Percentiles rank a stretch among this genome's conserved stretches.
phyloP scores from a whole-genome alignment of 2,888 invertebrate species.

The Labia minor region DNA sequence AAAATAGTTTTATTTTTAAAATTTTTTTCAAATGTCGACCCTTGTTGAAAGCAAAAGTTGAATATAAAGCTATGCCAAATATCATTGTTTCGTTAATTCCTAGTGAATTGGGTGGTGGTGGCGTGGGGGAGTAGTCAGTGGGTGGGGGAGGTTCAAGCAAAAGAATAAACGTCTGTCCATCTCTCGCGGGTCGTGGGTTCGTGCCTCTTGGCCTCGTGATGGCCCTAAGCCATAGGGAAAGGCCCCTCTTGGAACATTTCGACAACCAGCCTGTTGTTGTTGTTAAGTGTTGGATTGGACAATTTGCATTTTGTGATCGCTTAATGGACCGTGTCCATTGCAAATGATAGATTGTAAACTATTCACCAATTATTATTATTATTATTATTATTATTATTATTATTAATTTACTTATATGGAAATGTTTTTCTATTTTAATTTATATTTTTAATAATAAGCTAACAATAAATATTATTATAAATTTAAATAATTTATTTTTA shows the following conservation, averaged over 20 bases:
- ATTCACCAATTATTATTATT: not conserved
- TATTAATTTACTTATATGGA: too few relatives aligned
- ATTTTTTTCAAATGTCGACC: too few relatives aligned
- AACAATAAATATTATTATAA: too few relatives aligned
- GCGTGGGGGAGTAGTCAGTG: too few relatives aligned
- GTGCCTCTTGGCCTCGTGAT: slow-evolving; percentile 13
- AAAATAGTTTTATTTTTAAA: too few relatives aligned
- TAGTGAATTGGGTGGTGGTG: too few relatives aligned
- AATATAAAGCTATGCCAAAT: too few relatives aligned
- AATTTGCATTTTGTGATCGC: slow-evolving; percentile 7
- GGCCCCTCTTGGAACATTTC: not conserved
- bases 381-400: not conserved
- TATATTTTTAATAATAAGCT: too few relatives aligned
- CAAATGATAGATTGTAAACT: not conserved
- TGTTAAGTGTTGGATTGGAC: not conserved
- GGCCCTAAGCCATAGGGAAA: slow-evolving; percentile 2
- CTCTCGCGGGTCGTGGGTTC: not conserved
- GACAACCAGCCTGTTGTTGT: not conserved
- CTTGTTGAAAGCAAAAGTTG: too few relatives aligned
- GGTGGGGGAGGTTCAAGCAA: not conserved
- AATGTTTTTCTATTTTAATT: too few relatives aligned
- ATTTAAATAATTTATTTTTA: too few relatives aligned
- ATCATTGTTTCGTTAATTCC: too few relatives aligned
- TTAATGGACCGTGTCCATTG: slow-evolving; percentile 13
- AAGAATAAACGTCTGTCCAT: not conserved